Evolutionary conservation across 2,888 invertebrate species (phyloP).

Genomic region (Salpingus planirostris): DNA sequence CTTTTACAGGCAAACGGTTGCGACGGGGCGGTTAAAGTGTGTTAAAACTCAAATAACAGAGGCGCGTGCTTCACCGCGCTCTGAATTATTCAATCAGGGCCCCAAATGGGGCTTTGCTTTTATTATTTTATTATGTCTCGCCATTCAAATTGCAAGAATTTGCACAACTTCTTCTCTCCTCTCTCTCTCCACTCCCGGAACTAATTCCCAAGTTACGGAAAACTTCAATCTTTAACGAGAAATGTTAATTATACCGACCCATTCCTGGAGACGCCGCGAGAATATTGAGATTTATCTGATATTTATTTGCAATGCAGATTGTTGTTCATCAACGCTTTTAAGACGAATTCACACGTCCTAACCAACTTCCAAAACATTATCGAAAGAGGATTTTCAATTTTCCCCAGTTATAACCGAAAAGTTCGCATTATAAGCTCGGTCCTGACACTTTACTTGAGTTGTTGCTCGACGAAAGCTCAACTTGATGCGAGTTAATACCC

Average conservation of each 20-base stretch:
- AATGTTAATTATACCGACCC: constrained; percentile 27
- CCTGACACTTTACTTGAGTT: no score
- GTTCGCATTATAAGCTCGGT: no score
- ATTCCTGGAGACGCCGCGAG: constrained; percentile 11
- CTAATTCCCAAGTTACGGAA: constrained; percentile 27
- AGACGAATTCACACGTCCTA: no score
- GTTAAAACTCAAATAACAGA: constrained; percentile 29
- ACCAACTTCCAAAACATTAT: no score
- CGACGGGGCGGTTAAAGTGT: constrained; percentile 24
- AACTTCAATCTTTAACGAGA: constrained; percentile 26
- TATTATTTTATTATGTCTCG: constrained; percentile 32
- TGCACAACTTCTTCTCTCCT: constrained; percentile 22
- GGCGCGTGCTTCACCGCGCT: constrained; percentile 25
- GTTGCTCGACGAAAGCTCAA: no score
- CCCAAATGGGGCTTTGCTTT: constrained; percentile 26
- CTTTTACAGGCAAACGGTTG: constrained; percentile 19
- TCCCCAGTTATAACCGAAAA: no score
- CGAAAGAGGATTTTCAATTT: no score
- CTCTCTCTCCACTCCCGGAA: constrained; percentile 18
- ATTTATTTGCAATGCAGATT: constrained; percentile 17
- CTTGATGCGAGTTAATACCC: no score
- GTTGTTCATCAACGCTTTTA: constrained; percentile 10
- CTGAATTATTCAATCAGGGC: constrained; percentile 31
- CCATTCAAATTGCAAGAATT: constrained; percentile 27
- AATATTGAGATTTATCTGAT: constrained; percentile 21